Percentiles rank a stretch among this genome's conserved stretches.
phyloP scores from a whole-genome alignment of 2,797 vertebrate species.

The Peromyscus melanophrys region DNA sequence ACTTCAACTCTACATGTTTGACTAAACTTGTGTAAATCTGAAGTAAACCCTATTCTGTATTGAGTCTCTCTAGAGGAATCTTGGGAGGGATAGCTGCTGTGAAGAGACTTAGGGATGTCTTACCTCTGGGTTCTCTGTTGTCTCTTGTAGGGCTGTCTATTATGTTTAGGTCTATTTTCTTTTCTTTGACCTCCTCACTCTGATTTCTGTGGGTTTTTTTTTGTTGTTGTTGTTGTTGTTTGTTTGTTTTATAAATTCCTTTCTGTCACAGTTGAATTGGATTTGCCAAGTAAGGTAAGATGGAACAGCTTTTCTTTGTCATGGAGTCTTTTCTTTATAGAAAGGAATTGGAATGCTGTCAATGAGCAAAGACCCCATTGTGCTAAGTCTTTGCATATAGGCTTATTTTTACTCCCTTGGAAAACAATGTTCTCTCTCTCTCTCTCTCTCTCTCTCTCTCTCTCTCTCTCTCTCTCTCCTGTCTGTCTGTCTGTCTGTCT shows the following conservation, averaged over 20 bases:
- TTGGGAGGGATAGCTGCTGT: background rate
- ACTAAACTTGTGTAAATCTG: background rate
- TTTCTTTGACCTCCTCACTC: background rate
- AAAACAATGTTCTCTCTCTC: background rate
- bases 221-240: background rate
- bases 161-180: background rate
- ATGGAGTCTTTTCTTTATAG: background rate
- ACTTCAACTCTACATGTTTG: background rate
- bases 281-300: slow-evolving; percentile 28
- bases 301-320: background rate
- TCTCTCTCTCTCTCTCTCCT: no score
- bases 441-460: no score
- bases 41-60: slow-evolving; percentile 10
- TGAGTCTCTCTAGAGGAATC: slow-evolving; percentile 1
- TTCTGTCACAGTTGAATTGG: slow-evolving; percentile 1
- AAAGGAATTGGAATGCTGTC: background rate
- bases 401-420: background rate
- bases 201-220: background rate
- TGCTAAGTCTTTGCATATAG: background rate
- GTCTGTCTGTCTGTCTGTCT: no score
- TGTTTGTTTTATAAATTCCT: background rate
- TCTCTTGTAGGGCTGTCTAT: background rate
- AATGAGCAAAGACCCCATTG: background rate
- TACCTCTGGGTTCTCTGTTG: background rate
- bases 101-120: background rate